Evolutionary conservation across 1,140 invertebrate genomes (phyloP), one percentile per base, ranked within the genome.

Genomic region (Physella acuta): DNA sequence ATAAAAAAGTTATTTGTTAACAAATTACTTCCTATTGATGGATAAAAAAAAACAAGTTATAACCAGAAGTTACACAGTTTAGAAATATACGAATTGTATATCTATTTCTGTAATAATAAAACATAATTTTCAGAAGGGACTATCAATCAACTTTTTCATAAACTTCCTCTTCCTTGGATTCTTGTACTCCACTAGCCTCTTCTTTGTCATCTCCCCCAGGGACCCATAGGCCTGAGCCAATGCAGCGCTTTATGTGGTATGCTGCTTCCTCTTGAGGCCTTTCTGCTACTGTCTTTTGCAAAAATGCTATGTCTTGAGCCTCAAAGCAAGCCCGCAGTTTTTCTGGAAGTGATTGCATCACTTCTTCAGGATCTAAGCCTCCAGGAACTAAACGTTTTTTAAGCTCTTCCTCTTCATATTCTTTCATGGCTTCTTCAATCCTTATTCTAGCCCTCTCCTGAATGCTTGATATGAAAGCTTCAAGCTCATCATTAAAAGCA

Each of bases 211-310:
- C 86, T 14, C 88, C 91, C 80, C 94, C 93, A 2, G 96, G 95
- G 44, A 99, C 90, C 97, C 97, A 99, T 0, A 99, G 85, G 11
- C 98, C 98, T 4, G 95, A 94, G 81, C 97, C 95, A n/a, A 99
- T 90, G 85, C 97, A 99, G 59, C 94, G 89, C 82, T 98, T 95
- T 90, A 99, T 97, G 81, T 98, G 94, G 85, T 95, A 93, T 52
- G 90, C 89, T 1, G 95, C 97, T 76, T 97, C 92, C 75, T 94
- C 91, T 80, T 93, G 91, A 34, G 93, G 90, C 92, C 99, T 93
- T 73, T 90, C 89, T 1, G 90, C 87, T 71, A 99, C 93, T 0
- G 93, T 91, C 79, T 94, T 88, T 86, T 98, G 92, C 11, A 99
- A 86, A 80, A 95, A 79, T 59, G 90, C 89, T 77, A 97, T 92